These are phyloP conservation scores for Xestobium rufovillosum DNA, from an alignment of 2,888 invertebrate genomes.

Conservation along the genomic window DNA sequence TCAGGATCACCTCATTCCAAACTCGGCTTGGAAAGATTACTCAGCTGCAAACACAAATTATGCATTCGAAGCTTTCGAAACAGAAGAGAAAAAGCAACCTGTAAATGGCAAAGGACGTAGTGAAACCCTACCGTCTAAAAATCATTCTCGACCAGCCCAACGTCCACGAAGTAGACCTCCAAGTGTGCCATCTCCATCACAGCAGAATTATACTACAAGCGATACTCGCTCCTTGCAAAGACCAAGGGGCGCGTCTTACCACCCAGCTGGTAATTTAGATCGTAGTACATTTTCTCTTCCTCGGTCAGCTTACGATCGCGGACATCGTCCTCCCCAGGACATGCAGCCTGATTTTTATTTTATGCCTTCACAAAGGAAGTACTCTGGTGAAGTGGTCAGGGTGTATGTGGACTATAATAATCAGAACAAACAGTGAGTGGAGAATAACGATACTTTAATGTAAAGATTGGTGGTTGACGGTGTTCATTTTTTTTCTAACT, in stretches of 20 bases:
- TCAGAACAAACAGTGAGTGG: conserved; percentile 48
- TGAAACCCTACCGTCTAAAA: conserved; percentile 18
- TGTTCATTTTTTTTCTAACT: too few species aligned
- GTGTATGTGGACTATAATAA: conserved; percentile 78
- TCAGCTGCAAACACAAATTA: conserved; percentile 78
- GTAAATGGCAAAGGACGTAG: conserved; percentile 26
- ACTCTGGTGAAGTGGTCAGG: conserved; percentile 82
- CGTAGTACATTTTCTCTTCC: conserved; percentile 71
- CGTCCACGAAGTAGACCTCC: conserved; percentile 38
- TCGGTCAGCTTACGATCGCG: conserved; percentile 50
- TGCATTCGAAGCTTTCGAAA: conserved; percentile 82
- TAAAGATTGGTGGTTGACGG: too few species aligned
- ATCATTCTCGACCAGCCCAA: conserved; percentile 22
- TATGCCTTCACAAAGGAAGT: conserved; percentile 90
- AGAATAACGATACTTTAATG: too few species aligned
- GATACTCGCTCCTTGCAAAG: conserved; percentile 59
- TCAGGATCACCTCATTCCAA: conserved; percentile 76
- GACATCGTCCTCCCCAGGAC: conserved; percentile 34
- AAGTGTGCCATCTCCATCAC: conserved; percentile 25
- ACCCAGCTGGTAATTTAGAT: conserved; percentile 44
- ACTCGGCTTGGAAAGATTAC: conserved; percentile 85
- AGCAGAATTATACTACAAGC: conserved; percentile 37
- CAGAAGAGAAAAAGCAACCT: conserved; percentile 58
- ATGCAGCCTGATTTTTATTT: conserved; percentile 86
- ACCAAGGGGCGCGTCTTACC: conserved; percentile 38